A percentile compares a stretch with the other conserved stretches of the same genome.
Conservation (phyloP, 2,797 vertebrate species). For the Sarcophilus harrisii region DNA sequence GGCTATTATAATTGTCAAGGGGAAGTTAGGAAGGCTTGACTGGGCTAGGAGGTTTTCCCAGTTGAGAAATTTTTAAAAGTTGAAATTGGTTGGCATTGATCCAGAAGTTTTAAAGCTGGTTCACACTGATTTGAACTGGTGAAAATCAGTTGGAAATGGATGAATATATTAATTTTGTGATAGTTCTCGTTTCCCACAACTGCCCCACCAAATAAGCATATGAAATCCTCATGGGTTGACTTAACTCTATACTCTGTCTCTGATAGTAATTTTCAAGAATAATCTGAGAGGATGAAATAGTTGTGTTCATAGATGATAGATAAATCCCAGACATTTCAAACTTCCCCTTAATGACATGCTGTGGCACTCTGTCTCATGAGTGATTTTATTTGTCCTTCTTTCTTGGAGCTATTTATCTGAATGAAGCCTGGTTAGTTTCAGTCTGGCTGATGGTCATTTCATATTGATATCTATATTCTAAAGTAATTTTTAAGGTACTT, state of each 20-base stretch:
- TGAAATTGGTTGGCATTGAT: neutral
- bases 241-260: neutral
- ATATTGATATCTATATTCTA: neutral
- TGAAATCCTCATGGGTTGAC: neutral
- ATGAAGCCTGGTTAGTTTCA: neutral
- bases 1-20: neutral
- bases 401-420: neutral
- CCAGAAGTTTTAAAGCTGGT: neutral
- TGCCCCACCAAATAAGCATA: neutral
- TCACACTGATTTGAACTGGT: neutral
- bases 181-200: neutral
- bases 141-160: neutral
- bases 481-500: neutral
- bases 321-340: neutral
- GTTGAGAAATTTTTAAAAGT: neutral
- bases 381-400: neutral
- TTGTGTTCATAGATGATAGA: neutral
- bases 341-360: neutral
- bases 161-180: neutral
- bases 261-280: neutral
- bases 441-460: neutral
- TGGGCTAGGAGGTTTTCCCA: neutral
- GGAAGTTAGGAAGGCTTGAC: neutral
- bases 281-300: neutral
- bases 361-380: neutral